Evolutionary conservation across 2,888 invertebrate genomes (phyloP).

Genomic region (Acrocyrtus sp.): DNA sequence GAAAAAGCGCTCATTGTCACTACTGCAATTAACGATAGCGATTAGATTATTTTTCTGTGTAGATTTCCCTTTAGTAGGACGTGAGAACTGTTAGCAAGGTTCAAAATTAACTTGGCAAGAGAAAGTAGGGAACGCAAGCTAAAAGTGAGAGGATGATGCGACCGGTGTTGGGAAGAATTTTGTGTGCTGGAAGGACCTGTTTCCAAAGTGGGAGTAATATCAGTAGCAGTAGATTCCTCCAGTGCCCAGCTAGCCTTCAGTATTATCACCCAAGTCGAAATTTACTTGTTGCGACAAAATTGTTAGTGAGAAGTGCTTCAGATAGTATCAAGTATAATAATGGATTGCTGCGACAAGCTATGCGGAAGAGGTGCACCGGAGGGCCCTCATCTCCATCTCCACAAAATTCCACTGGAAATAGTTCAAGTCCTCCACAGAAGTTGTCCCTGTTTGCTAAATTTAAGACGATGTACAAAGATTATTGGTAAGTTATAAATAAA

Average conservation of each 20-base stretch:
- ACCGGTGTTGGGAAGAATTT: conserved; percentile 13
- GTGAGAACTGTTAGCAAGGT: too few relatives aligned
- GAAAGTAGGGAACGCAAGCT: too few relatives aligned
- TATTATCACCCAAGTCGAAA: conserved; percentile 23
- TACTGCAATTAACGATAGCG: too few relatives aligned
- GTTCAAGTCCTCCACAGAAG: conserved; percentile 66
- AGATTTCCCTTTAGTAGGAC: too few relatives aligned
- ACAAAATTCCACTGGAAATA: background rate
- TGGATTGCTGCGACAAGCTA: conserved; percentile 2
- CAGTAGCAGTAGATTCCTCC: background rate
- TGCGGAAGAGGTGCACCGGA: conserved; percentile 23
- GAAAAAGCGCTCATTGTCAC: too few relatives aligned
- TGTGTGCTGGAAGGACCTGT: conserved; percentile 4
- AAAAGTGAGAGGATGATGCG: conserved; percentile 15
- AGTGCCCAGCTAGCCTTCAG: conserved; percentile 28
- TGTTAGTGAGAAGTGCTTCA: conserved; percentile 4
- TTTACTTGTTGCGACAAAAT: conserved; percentile 10
- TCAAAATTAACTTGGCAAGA: too few relatives aligned
- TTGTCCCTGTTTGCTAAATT: conserved; percentile 80
- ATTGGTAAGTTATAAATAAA: conserved; percentile 71
- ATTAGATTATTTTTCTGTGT: too few relatives aligned
- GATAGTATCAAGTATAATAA: background rate
- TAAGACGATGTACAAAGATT: conserved; percentile 91
- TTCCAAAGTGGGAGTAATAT: too few relatives aligned
- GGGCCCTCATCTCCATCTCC: conserved; percentile 15